These are phyloP conservation scores for Parnassius orleans DNA, from an alignment of 2,888 invertebrate genomes.

Conservation along the genomic window DNA sequence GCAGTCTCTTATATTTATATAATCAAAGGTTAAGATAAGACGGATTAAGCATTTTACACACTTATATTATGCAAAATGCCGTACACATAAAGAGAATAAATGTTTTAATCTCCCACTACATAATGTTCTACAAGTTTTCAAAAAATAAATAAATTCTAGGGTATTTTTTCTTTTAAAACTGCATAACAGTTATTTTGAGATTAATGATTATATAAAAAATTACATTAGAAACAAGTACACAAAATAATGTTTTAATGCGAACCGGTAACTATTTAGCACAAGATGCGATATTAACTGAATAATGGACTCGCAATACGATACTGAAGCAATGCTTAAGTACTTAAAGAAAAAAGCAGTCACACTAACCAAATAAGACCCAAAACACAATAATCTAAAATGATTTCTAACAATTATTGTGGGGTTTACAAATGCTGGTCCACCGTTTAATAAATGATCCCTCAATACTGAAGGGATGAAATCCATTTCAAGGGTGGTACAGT, in stretches of 20 bases:
- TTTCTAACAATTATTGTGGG: conserved; percentile 36
- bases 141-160: conserved; percentile 26
- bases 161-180: conserved; percentile 1
- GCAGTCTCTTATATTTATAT: not conserved
- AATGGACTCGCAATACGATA: conserved; percentile 8
- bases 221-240: too few relatives aligned
- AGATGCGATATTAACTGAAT: conserved; percentile 12
- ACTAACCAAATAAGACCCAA: conserved; percentile 35
- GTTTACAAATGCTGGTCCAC: conserved; percentile 34
- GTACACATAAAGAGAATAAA: conserved; percentile 18
- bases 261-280: conserved; percentile 5
- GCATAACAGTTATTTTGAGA: conserved; percentile 9
- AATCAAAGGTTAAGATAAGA: not conserved
- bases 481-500: not conserved
- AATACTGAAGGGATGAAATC: not conserved
- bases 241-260: conserved; percentile 2
- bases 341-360: conserved; percentile 20
- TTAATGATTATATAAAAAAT: not conserved
- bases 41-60: too few relatives aligned
- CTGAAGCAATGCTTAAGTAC: conserved; percentile 23
- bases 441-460: conserved; percentile 16
- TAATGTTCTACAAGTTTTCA: conserved; percentile 8
- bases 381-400: conserved; percentile 37
- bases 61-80: conserved; percentile 1
- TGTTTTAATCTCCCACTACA: conserved; percentile 6